Conservation (phyloP, 1,140 invertebrate species). For the Brachionus asplanchnoidis region DNA sequence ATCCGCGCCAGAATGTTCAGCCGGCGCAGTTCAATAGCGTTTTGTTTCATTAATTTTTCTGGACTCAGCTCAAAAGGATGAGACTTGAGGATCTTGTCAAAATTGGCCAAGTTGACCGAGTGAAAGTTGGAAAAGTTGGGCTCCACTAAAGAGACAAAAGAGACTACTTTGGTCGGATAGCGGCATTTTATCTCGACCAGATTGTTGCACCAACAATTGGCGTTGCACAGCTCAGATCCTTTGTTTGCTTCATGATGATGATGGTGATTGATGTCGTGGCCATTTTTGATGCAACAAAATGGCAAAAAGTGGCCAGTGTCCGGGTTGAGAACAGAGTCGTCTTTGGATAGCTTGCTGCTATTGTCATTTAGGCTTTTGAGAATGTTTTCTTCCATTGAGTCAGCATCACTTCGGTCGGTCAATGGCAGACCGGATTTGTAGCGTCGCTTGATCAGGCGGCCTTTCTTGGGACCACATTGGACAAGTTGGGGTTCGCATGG, state of each 20-base stretch:
- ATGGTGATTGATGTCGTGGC: not conserved
- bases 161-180: conserved; percentile 25
- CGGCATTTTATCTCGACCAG: conserved; percentile 20
- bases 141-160: conserved; percentile 11
- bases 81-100: conserved; percentile 3
- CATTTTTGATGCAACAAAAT: conserved; percentile 29
- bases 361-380: not conserved
- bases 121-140: conserved; percentile 30
- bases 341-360: not conserved
- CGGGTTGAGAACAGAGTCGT: not conserved
- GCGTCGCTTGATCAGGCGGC: not conserved
- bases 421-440: conserved; percentile 32
- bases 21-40: not conserved
- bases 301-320: not conserved
- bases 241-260: not conserved
- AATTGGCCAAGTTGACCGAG: not conserved
- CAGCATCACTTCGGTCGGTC: not conserved
- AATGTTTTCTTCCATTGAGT: not conserved
- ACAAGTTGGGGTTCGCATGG: not conserved
- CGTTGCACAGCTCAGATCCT: not conserved
- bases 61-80: not conserved
- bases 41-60: not conserved
- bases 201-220: conserved; percentile 41
- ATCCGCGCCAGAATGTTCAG: not conserved
- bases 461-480: not conserved